Evolutionary conservation across 1,140 invertebrate species (phyloP).

Genomic region (Saccostrea echinata): DNA sequence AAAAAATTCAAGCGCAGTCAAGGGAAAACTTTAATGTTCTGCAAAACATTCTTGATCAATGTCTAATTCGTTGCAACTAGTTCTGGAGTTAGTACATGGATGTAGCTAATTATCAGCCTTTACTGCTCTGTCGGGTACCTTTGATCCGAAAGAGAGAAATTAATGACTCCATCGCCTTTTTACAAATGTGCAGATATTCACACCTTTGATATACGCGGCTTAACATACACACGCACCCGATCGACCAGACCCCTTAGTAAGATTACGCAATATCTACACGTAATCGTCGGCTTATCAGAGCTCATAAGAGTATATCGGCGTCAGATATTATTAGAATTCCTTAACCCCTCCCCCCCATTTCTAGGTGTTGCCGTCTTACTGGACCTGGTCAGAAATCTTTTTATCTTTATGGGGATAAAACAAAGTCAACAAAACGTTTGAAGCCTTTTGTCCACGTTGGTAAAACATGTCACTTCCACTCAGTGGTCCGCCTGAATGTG

Average conservation of each 20-base stretch:
- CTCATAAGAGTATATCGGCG: background rate
- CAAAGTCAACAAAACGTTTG: too few species aligned
- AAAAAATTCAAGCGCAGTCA: too few species aligned
- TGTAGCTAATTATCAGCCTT: background rate
- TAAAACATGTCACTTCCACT: too few species aligned
- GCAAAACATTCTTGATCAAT: too few species aligned
- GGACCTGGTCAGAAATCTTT: background rate
- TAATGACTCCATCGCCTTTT: slow-evolving; percentile 1
- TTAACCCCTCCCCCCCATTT: background rate
- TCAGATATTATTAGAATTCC: background rate
- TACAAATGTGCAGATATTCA: background rate
- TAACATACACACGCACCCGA: slow-evolving; percentile 8
- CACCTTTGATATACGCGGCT: background rate
- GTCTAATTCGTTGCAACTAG: background rate
- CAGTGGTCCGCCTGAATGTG: too few species aligned
- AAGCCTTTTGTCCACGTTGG: too few species aligned
- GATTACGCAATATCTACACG: background rate
- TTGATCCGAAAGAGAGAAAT: background rate
- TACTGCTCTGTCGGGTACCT: background rate
- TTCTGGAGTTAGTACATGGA: background rate
- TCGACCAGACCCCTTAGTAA: background rate
- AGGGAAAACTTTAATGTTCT: too few species aligned
- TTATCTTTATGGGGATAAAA: too few species aligned
- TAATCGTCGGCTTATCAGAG: slow-evolving; percentile 1
- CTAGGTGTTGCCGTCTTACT: background rate